Evolutionary conservation across 2,113 vertebrate genomes (phyloP), one percentile per base, ranked within the genome.

Genomic region (Neolamprologus kungweensis): DNA sequence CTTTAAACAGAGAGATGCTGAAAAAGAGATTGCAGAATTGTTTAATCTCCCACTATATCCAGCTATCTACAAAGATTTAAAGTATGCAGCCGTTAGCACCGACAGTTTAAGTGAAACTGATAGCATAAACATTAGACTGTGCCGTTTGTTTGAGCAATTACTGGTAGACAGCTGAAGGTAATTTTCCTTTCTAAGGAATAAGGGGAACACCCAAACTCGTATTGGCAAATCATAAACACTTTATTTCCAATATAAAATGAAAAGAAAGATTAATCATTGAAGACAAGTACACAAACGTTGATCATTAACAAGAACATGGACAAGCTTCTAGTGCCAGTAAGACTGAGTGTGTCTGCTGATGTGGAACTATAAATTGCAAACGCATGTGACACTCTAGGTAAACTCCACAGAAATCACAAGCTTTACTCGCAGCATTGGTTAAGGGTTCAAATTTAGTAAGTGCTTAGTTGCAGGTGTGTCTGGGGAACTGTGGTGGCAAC

Each of bases 401-500:
- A 50, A 28, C 42, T 2, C 42, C 42, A 50, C 23, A 78, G 31
- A 75, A 78, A 19, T 12, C 42, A 47, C 42, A 75, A 47, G 42
- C 11, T 75, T 60, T 81, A 60, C 81, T 19, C 33, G 9, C 35
- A 82, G 85, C 2, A 87, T 88, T 91, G 9, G 45, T 57, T 55
- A 23, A 68, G 12, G 79, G 60, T 26, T 31, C 78, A 2, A 42
- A 53, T 2, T 42, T 87, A 71, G 37, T 83, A 68, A 40, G 23
- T 71, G 89, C 82, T 85, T 90, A 86, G 85, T 60, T 84, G 60
- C 84, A 78, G 85, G 80, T 71, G 85, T 87, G 82, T 85, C 85
- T 17, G 23, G 54, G 86, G 87, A 89, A 47, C 87, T 50, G 92
- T 35, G 91, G 80, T 92, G 86, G 91, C 85, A 87, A 93, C 90